Conservation (phyloP, 2,888 invertebrate genomes). For the Xestia c-nigrum region DNA sequence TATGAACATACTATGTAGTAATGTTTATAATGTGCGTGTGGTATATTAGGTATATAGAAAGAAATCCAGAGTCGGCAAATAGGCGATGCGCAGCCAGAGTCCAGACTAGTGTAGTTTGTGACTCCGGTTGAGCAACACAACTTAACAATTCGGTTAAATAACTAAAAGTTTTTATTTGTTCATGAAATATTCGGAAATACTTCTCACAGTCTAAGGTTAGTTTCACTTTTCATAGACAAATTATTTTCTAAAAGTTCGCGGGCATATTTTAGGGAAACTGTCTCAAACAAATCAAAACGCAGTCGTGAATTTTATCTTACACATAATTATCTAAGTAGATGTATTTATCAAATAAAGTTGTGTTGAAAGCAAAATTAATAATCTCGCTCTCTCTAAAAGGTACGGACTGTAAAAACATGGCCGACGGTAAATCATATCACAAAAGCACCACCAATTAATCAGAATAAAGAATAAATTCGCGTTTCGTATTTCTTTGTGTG, state of each 20-base stretch:
- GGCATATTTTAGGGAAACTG: background rate
- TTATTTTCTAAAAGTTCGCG: conserved; percentile 2
- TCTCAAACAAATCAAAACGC: background rate
- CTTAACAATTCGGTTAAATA: background rate
- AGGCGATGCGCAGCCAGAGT: background rate
- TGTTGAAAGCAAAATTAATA: background rate
- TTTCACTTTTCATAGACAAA: background rate
- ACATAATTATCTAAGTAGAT: background rate
- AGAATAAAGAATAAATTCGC: background rate
- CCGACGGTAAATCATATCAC: background rate
- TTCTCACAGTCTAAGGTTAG: conserved; percentile 11
- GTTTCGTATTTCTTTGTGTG: background rate
- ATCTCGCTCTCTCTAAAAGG: no score
- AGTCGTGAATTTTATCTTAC: background rate
- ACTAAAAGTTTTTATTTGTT: background rate
- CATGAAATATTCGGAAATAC: background rate
- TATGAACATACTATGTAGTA: background rate
- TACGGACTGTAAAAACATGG: no score
- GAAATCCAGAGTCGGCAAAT: background rate
- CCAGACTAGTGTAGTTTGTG: background rate
- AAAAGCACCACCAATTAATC: background rate
- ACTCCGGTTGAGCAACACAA: background rate
- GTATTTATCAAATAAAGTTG: background rate
- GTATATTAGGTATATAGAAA: no score
- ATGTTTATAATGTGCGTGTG: no score